These are phyloP conservation scores for Gymnorhina tibicen DNA, from an alignment of 2,113 vertebrate species.

Conservation along the genomic window DNA sequence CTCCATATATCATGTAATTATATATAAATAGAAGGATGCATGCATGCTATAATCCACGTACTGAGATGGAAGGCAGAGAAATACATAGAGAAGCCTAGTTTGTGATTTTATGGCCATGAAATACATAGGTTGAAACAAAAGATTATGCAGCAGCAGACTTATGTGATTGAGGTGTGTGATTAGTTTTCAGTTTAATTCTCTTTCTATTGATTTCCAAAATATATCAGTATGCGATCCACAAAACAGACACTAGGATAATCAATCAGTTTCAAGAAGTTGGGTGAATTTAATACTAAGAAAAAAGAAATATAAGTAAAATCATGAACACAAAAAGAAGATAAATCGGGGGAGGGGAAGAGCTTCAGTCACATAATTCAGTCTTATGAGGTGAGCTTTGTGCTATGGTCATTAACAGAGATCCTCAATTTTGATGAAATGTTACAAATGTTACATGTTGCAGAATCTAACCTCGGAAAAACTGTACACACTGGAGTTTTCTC, in stretches of 20 bases:
- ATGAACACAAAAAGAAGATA: background rate
- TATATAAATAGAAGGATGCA: background rate
- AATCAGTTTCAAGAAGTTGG: background rate
- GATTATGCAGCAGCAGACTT: background rate
- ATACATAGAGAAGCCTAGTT: background rate
- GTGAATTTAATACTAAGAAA: background rate
- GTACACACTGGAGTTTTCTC: background rate
- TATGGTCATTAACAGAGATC: background rate
- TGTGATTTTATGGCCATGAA: background rate
- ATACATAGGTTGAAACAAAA: background rate
- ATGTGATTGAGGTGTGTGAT: background rate
- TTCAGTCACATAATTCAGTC: background rate
- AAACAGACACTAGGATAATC: background rate
- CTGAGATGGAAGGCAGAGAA: background rate
- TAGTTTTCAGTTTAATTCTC: background rate
- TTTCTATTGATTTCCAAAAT: background rate
- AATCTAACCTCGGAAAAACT: background rate
- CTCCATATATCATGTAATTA: background rate
- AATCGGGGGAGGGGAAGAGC: rapidly evolving
- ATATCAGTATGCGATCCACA: background rate
- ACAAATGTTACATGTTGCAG: background rate
- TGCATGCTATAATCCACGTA: background rate
- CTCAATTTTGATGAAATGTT: background rate
- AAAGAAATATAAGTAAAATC: background rate
- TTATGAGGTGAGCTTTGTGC: background rate